Evolutionary conservation across 2,797 vertebrate genomes (phyloP), one percentile per base, ranked within the genome.

Genomic region (Catharus ustulatus): DNA sequence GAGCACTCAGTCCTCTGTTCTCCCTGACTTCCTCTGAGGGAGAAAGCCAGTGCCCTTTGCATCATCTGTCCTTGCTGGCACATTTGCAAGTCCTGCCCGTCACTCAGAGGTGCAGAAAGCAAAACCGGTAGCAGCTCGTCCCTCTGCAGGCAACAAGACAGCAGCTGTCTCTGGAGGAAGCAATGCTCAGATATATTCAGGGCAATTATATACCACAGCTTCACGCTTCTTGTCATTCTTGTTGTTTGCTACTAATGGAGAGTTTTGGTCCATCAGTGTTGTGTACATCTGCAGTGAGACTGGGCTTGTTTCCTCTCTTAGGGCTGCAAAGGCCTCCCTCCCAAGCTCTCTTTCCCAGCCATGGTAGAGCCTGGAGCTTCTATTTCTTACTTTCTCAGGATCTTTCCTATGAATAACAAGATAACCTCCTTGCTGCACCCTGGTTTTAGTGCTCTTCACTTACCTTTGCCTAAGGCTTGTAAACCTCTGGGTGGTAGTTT

Each of bases 201-300:
- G 80, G 45, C 34, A 64, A 54, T 83, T 84, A 45, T 20, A 62
- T 40, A 51, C 15, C 36, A 38, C 24, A 36, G 54, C 32, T 75
- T 84, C 57, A 6, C 0, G 0, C 17, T 42, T 59, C n/a, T 40
- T 42, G 7, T 61, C 10, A 3, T 54, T 69, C 32, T 22, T 55
- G 1, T 24, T 71, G 34, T 75, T 84, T 84, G 19, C 62, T 71
- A 0, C 76, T 78, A 64, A 23, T 9, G 22, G 49, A 45, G 30
- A 3, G 0, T 27, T 82, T 78, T 77, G 36, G 61, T 72, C 54
- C 14, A 8, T 75, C n/a, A 1, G 2, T 10, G 11, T 7, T 18
- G n/a, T 23, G 48, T 55, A 36, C 23, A 10, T 42, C 59, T 51
- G 4, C 11, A 42, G 45, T 0, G 0, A 57, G 46, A 27, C 13